Percentiles rank a stretch among this genome's conserved stretches.
phyloP scores from a whole-genome alignment of 2,113 vertebrate species.

The Nothobranchius furzeri region DNA sequence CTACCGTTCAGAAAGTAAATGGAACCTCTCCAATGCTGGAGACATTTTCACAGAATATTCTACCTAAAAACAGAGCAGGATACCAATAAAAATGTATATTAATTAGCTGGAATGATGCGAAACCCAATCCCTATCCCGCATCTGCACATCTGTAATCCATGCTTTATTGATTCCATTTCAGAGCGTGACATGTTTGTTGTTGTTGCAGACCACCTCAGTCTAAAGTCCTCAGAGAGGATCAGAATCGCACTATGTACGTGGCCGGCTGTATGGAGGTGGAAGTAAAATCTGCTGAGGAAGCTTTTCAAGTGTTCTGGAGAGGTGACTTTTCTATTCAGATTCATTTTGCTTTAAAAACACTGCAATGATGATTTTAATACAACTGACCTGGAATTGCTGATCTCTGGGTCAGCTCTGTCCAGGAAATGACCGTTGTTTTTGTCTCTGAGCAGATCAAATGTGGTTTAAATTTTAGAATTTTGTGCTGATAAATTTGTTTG shows the following conservation, averaged over 20 bases:
- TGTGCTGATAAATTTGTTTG: not conserved
- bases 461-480: not conserved
- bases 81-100: no score
- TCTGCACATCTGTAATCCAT: no score
- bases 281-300: slow-evolving; percentile 95
- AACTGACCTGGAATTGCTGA: slow-evolving; percentile 78
- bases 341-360: not conserved
- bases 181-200: slow-evolving; percentile 6
- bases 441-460: slow-evolving; percentile 76
- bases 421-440: slow-evolving; percentile 80
- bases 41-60: slow-evolving; percentile 1
- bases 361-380: slow-evolving; percentile 76
- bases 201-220: slow-evolving; percentile 91
- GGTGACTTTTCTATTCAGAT: slow-evolving; percentile 75
- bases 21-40: slow-evolving; percentile 26
- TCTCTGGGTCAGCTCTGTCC: slow-evolving; percentile 69
- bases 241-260: slow-evolving; percentile 98
- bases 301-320: slow-evolving; percentile 96
- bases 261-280: slow-evolving; percentile 92
- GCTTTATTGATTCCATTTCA: not conserved
- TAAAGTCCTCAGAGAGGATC: slow-evolving; percentile 91
- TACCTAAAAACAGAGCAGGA: no score
- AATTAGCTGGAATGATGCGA: no score
- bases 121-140: no score
- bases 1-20: not conserved